Evolutionary conservation across 2,888 invertebrate species (phyloP), one percentile per base, ranked within the genome.

Genomic region (Ornithoptera alexandrae): DNA sequence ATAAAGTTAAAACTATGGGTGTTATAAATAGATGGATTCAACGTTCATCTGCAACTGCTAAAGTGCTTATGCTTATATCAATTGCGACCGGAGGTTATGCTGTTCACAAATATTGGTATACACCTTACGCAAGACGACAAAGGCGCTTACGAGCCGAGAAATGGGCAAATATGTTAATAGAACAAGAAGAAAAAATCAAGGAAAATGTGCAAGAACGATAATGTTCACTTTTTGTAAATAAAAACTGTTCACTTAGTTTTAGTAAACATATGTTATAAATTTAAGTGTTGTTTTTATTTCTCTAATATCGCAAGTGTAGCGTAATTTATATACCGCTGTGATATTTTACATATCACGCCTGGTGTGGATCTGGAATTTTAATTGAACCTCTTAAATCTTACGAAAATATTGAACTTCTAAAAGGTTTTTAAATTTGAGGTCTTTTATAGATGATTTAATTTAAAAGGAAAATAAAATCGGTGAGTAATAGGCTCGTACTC

Each of bases 151-250:
- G 71, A 70, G 87, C 89, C 53, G 92, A 92, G 74, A 83, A 84
- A 69, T 91, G 88, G 88, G 91, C 91, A 10, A 83, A 88, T 69
- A 77, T 75, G 72, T 84, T 92, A 20, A 74, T 89, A 70, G 87
- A 89, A 73, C 78, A 85, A 73, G 91, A 91, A 79, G 89, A 91
- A 75, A 76, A 71, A 50, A 65, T 75, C 67, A 78, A 71, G 74
- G 77, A 18, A 81, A 77, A 72, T 81, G 84, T 76, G 77, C 79
- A 71, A 60, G 60, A 65, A 30, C 60, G 65, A 53, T 65, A 20
- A 65, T 22, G 18, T 50, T 61, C 18, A 58, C 50, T 60, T 24
- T 22, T 53, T 50, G 30, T 68, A 17, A 64, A 64, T 59, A 64
- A 18, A 68, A 53, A 18, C 15, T 17, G 3, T 68, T 39, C 8